Evolutionary conservation across 2,113 vertebrate genomes (phyloP).

Genomic region (Hystrix cristata): DNA sequence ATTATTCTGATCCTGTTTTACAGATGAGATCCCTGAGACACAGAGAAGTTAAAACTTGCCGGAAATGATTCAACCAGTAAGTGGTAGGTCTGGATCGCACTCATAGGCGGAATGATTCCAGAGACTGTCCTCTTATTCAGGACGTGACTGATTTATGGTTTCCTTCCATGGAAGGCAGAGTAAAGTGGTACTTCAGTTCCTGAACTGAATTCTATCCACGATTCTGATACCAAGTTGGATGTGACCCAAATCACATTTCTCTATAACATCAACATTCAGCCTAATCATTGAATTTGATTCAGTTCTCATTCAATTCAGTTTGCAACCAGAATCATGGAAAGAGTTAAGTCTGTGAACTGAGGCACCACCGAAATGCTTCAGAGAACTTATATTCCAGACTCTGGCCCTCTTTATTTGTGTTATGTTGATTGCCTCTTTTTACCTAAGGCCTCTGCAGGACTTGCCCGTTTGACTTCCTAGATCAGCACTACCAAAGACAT

Average conservation of each 20-base stretch:
- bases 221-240: too few species aligned
- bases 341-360: too few species aligned
- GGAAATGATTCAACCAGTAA: neutral
- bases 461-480: neutral
- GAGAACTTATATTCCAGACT: neutral
- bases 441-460: neutral
- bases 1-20: neutral
- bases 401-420: neutral
- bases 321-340: too few species aligned
- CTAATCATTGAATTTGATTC: too few species aligned
- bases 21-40: neutral
- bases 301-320: too few species aligned
- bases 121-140: neutral
- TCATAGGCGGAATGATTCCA: neutral
- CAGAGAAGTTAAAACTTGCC: neutral
- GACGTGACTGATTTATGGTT: neutral
- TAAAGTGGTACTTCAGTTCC: neutral
- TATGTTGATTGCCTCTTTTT: neutral
- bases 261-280: too few species aligned
- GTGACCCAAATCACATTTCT: too few species aligned
- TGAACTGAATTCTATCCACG: too few species aligned
- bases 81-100: neutral
- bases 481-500: neutral
- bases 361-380: neutral
- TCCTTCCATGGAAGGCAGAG: neutral